Percentiles rank a stretch among this genome's conserved stretches.
Evolutionary conservation across 2,888 invertebrate genomes (phyloP).

Genomic region (Drosophila crucigera): DNA sequence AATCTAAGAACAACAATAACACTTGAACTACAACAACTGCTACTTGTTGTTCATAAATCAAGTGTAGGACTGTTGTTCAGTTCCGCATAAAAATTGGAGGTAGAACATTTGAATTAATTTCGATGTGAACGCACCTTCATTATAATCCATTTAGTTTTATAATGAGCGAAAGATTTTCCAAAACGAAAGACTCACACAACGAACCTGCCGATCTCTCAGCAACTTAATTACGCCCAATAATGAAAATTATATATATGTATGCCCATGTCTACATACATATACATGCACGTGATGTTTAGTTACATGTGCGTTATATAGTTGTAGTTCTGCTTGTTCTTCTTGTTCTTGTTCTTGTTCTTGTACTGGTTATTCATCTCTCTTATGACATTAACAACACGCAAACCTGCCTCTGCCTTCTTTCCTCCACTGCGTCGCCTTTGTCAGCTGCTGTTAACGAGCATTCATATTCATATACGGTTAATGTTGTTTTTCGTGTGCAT

Average conservation of each 20-base stretch:
- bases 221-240: constrained; percentile 63
- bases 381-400: constrained; percentile 65
- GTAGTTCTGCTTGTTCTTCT: constrained; percentile 17
- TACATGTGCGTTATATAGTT: constrained; percentile 49
- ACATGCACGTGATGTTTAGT: constrained; percentile 9
- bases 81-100: constrained; percentile 6
- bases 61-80: constrained; percentile 4
- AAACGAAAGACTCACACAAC: constrained; percentile 63
- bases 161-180: constrained; percentile 32
- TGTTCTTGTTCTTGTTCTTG: constrained; percentile 1
- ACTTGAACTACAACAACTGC: background rate
- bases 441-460: constrained; percentile 61
- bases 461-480: constrained; percentile 68
- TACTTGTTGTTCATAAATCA: constrained; percentile 15
- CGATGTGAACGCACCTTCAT: constrained; percentile 52
- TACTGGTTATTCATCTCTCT: constrained; percentile 33
- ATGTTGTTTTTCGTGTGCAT: constrained; percentile 54
- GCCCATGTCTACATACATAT: background rate
- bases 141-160: constrained; percentile 39
- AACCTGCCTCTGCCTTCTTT: constrained; percentile 5
- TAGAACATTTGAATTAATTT: constrained; percentile 47
- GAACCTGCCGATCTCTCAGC: constrained; percentile 62
- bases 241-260: constrained; percentile 40
- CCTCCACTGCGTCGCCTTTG: background rate
- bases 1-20: constrained; percentile 14